Base-by-base conservation (phyloP, 2,888 invertebrate genomes). In the Acheta domesticus region DNA sequence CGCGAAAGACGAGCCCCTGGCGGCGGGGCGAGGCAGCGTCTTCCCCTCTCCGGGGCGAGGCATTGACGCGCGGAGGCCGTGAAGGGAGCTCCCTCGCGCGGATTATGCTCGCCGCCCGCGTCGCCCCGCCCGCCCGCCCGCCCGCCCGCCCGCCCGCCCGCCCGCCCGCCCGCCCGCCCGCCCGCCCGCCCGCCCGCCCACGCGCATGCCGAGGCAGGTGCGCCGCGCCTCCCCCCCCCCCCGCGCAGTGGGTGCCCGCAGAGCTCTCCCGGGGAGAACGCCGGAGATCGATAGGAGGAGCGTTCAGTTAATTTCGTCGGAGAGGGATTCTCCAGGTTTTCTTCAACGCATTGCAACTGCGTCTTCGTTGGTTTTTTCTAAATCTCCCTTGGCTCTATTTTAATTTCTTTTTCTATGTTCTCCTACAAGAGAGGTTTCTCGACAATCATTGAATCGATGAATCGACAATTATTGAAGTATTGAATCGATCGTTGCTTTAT, bases 181-280 rank as follows among this genome's bases (percentile, higher is more conserved):
- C 19, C 1, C 50, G 50, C 50, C 50, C 2, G 2, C 19, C 1
- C 12, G 16, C 4, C 62, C 62, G 62, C 14, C 62, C n/a, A n/a
- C 62, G 62, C 62, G 62, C 62, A 62, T 62, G 62, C 62, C 16
- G 62, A 62, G 62, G n/a, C 62, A 62, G 62, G 62, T 62, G 62
- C 62, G 16, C 62, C 14, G 62, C 19, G 3, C 62, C 12, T 2
- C n/a, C 62, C 62, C n/a, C 14, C 62, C 3, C 14, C 16, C 62
- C n/a, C 62, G 62, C 16, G 14, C 62, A 62, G 36, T 62, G 16
- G 62, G 62, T 62, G 14, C n/a, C 62, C 62, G 62, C 62, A n/a
- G 14, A 62, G 62, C n/a, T 62, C n/a, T 19, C n/a, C 62, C 16
- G 62, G 14, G 14, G 14, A 14, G n/a, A 62, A 62, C 5, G 62